These are phyloP conservation scores for Entomyzon cyanotis DNA, from an alignment of 2,113 vertebrate species.

Conservation along the genomic window DNA sequence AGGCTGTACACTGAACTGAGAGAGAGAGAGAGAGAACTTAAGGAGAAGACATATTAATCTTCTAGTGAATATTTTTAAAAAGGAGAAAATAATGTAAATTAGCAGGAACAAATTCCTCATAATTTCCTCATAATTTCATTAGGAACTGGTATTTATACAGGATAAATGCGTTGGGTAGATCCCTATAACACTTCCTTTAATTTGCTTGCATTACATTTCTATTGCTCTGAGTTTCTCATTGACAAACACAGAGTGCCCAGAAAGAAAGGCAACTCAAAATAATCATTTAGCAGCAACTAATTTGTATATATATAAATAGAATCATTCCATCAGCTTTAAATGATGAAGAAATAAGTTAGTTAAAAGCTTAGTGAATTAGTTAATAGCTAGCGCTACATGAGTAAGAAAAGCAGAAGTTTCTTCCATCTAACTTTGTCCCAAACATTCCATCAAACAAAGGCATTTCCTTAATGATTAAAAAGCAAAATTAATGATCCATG, in stretches of 20 bases:
- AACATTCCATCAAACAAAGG: slow-evolving; percentile 13
- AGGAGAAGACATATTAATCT: not conserved
- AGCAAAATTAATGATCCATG: slow-evolving; percentile 32
- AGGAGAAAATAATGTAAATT: not conserved
- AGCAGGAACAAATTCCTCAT: not conserved
- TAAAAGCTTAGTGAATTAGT: not conserved
- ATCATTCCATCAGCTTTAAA: not conserved
- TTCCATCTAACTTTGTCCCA: not conserved
- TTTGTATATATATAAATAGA: not conserved
- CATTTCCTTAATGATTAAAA: slow-evolving; percentile 61
- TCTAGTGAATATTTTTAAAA: not conserved
- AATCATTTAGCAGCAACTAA: not conserved
- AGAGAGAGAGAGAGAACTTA: not conserved
- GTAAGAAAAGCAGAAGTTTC: not conserved
- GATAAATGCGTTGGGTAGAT: not conserved
- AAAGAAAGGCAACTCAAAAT: not conserved
- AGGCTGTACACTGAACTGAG: not conserved
- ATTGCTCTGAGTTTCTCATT: not conserved
- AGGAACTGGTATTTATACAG: not conserved
- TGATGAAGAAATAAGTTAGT: slow-evolving; percentile 1
- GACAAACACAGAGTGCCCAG: not conserved
- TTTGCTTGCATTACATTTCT: not conserved
- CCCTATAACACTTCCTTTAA: not conserved
- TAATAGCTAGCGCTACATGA: not conserved
- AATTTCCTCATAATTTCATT: slow-evolving; percentile 19